A percentile compares a stretch with the other conserved stretches of the same genome.
Evolutionary conservation across 1,140 invertebrate genomes (phyloP).

Genomic region (Sweltsa coloradensis): DNA sequence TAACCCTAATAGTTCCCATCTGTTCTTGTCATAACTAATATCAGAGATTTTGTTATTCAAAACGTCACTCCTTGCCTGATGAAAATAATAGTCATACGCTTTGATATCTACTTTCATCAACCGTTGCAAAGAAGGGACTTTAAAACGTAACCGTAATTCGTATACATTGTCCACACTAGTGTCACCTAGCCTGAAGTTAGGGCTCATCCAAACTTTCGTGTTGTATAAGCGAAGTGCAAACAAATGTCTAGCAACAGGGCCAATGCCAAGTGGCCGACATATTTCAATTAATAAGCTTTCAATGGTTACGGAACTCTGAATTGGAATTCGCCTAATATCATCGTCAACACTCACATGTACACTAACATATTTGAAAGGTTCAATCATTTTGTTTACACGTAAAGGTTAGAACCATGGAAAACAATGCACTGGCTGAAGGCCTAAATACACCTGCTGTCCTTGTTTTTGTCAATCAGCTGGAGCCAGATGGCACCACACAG

Average conservation of each 20-base stretch:
- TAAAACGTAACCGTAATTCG: slow-evolving; percentile 66
- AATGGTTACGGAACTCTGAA: slow-evolving; percentile 23
- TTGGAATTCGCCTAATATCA: slow-evolving; percentile 1
- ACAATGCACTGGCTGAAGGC: too few relatives aligned
- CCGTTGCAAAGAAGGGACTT: slow-evolving; percentile 44
- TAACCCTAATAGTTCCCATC: slow-evolving; percentile 61
- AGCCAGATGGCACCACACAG: too few relatives aligned
- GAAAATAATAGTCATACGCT: slow-evolving; percentile 74
- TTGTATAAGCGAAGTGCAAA: slow-evolving; percentile 54
- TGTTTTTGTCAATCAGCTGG: too few relatives aligned
- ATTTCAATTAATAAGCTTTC: slow-evolving; percentile 61
- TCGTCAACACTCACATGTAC: slow-evolving; percentile 5
- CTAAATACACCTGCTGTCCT: too few relatives aligned
- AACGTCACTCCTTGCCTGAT: slow-evolving; percentile 69
- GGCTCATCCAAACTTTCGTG: slow-evolving; percentile 48
- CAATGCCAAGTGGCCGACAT: slow-evolving; percentile 54
- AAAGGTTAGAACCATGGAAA: too few relatives aligned
- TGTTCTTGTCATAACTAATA: slow-evolving; percentile 59
- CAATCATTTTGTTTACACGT: too few relatives aligned
- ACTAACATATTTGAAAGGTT: background rate
- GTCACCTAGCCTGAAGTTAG: slow-evolving; percentile 37
- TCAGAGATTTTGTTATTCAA: slow-evolving; percentile 63
- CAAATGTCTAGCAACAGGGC: slow-evolving; percentile 58
- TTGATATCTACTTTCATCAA: slow-evolving; percentile 53
- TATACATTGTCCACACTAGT: slow-evolving; percentile 39